phyloP scores from a whole-genome alignment of 23 tunicate species.

The Styela clava region DNA sequence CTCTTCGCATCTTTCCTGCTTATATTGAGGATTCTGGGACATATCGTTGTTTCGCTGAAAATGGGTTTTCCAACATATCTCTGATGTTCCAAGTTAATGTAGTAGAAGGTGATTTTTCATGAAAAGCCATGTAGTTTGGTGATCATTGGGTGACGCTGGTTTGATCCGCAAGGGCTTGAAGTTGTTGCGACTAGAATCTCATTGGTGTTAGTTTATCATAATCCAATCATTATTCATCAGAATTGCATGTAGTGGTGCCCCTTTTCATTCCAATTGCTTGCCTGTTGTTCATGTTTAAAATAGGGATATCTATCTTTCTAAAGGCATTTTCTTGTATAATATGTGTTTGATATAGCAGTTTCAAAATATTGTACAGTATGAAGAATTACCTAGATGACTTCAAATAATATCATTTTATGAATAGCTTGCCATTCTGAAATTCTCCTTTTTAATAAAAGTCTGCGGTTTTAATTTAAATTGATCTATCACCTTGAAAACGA shows the following conservation, averaged over 20 bases:
- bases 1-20: conserved; percentile 13
- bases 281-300: background rate
- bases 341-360: background rate
- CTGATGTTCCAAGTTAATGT: background rate
- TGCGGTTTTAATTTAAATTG: too few species aligned
- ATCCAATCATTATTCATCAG: background rate
- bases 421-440: too few species aligned
- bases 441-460: too few species aligned
- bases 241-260: background rate
- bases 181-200: background rate
- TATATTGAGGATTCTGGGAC: conserved; percentile 6
- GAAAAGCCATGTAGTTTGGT: background rate
- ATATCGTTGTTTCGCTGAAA: conserved; percentile 14
- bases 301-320: too few species aligned
- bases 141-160: background rate
- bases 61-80: background rate
- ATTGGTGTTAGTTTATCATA: background rate
- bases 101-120: background rate
- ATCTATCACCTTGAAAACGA: too few species aligned
- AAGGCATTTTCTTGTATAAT: background rate
- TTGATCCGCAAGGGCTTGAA: too few species aligned
- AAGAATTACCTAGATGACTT: too few species aligned
- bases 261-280: background rate
- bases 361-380: too few species aligned
- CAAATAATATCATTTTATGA: too few species aligned